A percentile compares a stretch with the other conserved stretches of the same genome.
Evolutionary conservation across 2,113 vertebrate species (phyloP).

Genomic region (Scolopax mira): DNA sequence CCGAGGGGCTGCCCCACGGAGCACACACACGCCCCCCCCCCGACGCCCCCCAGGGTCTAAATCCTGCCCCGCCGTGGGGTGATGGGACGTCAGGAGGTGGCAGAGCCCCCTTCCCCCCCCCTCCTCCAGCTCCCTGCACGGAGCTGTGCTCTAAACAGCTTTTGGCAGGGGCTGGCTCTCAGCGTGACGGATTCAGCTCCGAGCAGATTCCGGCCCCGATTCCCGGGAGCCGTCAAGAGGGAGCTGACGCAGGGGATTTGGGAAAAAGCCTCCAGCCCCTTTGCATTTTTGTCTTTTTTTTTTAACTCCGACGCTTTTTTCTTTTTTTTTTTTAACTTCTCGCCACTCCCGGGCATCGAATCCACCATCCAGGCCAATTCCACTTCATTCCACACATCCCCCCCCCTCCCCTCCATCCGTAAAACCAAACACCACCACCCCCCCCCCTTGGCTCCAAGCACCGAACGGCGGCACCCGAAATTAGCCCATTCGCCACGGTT

Average conservation of each 20-base stretch:
- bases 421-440: background rate
- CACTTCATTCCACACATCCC: background rate
- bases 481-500: background rate
- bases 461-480: background rate
- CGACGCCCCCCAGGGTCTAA: fast-evolving
- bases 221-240: background rate
- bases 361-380: background rate
- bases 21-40: background rate
- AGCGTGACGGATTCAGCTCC: background rate
- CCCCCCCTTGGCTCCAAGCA: background rate
- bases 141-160: background rate
- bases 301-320: background rate
- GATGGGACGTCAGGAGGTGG: fast-evolving
- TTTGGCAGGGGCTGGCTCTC: background rate
- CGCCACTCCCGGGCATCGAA: background rate
- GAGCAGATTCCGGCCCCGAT: background rate
- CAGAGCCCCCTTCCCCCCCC: background rate
- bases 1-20: background rate
- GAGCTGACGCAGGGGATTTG: background rate
- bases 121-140: no score
- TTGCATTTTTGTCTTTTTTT: background rate
- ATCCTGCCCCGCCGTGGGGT: background rate
- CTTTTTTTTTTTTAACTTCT: background rate
- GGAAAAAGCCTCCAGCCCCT: background rate
- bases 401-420: no score